Evolutionary conservation across 2,888 invertebrate genomes (phyloP).

Genomic region (Homarus gammarus): DNA sequence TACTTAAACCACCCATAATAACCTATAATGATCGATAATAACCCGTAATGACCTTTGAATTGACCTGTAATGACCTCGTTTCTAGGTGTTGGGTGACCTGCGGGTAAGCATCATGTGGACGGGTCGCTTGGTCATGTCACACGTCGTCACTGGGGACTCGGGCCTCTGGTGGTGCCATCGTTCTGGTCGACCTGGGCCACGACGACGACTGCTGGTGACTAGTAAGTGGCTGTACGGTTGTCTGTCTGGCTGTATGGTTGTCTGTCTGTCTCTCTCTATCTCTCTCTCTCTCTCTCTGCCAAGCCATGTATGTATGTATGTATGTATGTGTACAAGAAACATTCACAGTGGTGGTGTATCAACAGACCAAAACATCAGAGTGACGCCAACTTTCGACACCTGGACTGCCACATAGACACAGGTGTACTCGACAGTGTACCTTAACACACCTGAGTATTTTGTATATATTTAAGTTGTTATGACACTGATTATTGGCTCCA

Average conservation of each 20-base stretch:
- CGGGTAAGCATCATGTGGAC: constrained; percentile 71
- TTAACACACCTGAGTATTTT: too few species aligned
- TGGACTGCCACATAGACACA: too few species aligned
- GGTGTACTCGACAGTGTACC: too few species aligned
- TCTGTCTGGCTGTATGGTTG: too few species aligned
- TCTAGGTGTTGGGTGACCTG: constrained; percentile 58
- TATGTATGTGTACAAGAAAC: background rate
- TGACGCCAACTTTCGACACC: too few species aligned
- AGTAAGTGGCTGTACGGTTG: constrained; percentile 50
- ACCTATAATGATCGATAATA: too few species aligned
- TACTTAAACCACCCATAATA: too few species aligned
- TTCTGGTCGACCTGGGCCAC: constrained; percentile 30
- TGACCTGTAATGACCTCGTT: too few species aligned
- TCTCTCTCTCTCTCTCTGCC: constrained; percentile 24
- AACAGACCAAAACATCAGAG: too few species aligned
- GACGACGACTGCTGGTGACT: constrained; percentile 64
- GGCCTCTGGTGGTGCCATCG: constrained; percentile 68
- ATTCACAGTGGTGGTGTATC: background rate
- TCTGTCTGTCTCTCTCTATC: constrained; percentile 22
- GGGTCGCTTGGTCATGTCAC: constrained; percentile 67
- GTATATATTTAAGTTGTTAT: too few species aligned
- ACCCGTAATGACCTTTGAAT: too few species aligned
- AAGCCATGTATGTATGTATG: background rate
- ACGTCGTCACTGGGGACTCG: constrained; percentile 65
- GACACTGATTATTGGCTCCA: too few species aligned